phyloP scores from a whole-genome alignment of 2,113 vertebrate genomes.

The Nycticorax nycticorax region DNA sequence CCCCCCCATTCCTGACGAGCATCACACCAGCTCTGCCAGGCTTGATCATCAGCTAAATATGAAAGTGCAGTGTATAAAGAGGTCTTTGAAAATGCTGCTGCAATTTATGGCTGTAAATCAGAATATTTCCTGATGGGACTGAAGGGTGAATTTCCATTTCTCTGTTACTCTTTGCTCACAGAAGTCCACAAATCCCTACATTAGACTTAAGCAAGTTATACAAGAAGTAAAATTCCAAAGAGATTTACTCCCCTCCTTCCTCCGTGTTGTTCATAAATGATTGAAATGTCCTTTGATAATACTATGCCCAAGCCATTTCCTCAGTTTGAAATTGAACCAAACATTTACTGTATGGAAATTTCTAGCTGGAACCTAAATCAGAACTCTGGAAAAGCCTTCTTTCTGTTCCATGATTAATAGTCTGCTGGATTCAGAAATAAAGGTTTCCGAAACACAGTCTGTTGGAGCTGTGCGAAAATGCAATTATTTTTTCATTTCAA shows the following conservation, averaged over 20 bases:
- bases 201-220: neutral
- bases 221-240: neutral
- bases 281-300: neutral
- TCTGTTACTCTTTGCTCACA: neutral
- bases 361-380: neutral
- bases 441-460: neutral
- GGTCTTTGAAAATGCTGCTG: neutral
- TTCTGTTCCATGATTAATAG: neutral
- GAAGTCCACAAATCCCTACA: neutral
- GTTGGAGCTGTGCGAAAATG: neutral
- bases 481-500: neutral
- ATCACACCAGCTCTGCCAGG: neutral
- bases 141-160: neutral
- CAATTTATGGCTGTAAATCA: neutral
- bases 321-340: neutral
- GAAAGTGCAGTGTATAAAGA: neutral
- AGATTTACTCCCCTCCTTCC: neutral
- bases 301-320: neutral
- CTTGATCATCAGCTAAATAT: neutral
- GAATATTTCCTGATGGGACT: neutral
- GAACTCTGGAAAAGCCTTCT: neutral
- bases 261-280: neutral
- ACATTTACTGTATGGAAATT: neutral
- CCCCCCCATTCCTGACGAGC: neutral
- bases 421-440: neutral